These are phyloP conservation scores for Myotis findleyi DNA, from an alignment of 2,797 vertebrate species.

Conservation along the genomic window DNA sequence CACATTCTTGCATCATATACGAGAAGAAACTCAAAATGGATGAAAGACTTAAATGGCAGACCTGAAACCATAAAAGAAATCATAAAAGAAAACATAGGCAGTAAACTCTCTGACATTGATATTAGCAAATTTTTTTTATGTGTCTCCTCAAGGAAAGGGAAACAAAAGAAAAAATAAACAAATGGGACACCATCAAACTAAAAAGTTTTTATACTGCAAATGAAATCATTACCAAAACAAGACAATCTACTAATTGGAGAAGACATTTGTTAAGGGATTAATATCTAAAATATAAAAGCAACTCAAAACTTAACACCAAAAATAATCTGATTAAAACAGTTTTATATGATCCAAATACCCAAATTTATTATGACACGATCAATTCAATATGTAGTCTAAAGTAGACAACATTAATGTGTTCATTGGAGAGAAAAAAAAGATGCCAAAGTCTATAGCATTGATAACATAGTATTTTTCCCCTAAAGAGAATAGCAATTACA, in stretches of 20 bases:
- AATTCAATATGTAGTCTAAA: slow-evolving; percentile 15
- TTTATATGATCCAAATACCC: not conserved
- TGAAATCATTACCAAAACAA: not conserved
- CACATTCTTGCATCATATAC: not conserved
- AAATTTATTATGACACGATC: not conserved
- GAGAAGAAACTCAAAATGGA: not conserved
- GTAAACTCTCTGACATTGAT: not conserved
- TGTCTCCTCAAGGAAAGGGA: not conserved
- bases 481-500: slow-evolving; percentile 18
- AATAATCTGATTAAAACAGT: not conserved
- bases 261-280: not conserved
- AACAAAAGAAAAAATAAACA: not conserved
- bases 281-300: not conserved
- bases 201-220: not conserved
- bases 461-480: not conserved
- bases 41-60: not conserved
- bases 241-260: not conserved
- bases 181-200: not conserved
- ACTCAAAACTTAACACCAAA: not conserved
- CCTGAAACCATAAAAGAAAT: not conserved
- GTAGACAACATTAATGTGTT: not conserved
- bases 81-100: not conserved
- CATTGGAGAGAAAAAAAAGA: not conserved
- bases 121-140: not conserved
- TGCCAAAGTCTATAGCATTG: not conserved